Evolutionary conservation across 2,888 invertebrate species (phyloP), one percentile per base, ranked within the genome.

Genomic region (Drosophila helvetica): DNA sequence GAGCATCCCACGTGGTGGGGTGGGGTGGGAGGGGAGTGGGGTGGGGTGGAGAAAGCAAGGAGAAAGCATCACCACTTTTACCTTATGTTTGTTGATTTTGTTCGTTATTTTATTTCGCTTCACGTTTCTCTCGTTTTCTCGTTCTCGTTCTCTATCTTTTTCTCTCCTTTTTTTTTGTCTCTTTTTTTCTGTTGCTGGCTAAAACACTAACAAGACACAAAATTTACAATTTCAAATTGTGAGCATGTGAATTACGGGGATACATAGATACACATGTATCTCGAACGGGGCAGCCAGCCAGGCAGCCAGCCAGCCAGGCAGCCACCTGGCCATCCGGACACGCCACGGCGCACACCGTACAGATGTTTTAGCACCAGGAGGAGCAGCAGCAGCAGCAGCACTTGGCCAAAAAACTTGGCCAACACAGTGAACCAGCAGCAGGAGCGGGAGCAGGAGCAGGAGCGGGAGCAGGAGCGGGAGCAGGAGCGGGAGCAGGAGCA

Each of bases 21-120:
- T 6, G 15, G 15, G 33, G 33, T 1, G 12, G 33, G n/a, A n/a
- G n/a, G n/a, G n/a, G 38, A 15, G 15, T 0, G 12, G 12, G 12
- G 12, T 6, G 15, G 15, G 33, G 33, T 1, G 12, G 33, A 15
- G 27, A 27, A 30, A 30, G 30, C 30, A 30, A 4, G 33, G 33
- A 33, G 33, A 33, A 15, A 38, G 38, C 38, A 38, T 6, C 15
- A 38, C 15, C 38, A 38, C 38, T 38, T 81, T 84, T 85, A 66
- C 86, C 88, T 82, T 77, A 59, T 85, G 86, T 82, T 79, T 87
- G 81, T 88, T 82, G 80, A 88, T 82, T 83, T 82, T 87, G 61
- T 69, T 82, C 80, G 86, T 86, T 87, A 77, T 82, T 72, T 77
- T 74, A 60, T 67, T 67, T 72, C 54, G 57, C 65, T 68, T 68